Conservation (phyloP, 2,113 vertebrate species). For the Acanthochromis polyacanthus region DNA sequence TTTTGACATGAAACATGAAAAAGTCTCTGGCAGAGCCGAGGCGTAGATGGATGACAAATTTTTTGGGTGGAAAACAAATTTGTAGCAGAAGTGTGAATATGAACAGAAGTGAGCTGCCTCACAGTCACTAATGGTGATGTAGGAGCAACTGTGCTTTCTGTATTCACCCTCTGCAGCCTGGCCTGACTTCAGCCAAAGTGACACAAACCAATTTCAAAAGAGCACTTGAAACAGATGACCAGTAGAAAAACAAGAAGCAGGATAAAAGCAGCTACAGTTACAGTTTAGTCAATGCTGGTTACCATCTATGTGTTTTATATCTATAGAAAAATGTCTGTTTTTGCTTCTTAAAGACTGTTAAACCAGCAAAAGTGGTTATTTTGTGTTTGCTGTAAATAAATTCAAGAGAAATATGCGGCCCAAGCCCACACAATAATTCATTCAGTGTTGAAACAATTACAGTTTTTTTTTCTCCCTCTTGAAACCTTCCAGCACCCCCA, state of each 20-base stretch:
- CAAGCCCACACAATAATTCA: slow-evolving; percentile 40
- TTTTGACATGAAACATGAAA: neutral
- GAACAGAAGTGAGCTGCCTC: slow-evolving; percentile 49
- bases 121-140: slow-evolving; percentile 44
- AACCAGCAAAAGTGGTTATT: slow-evolving; percentile 3
- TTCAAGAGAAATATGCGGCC: slow-evolving; percentile 10
- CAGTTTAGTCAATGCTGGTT: slow-evolving; percentile 6
- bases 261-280: slow-evolving; percentile 12
- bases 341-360: slow-evolving; percentile 10
- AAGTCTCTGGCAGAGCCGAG: neutral
- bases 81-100: slow-evolving; percentile 43
- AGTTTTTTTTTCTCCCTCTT: slow-evolving; percentile 26
- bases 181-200: slow-evolving; percentile 31
- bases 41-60: slow-evolving; percentile 5
- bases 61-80: slow-evolving; percentile 30
- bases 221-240: slow-evolving; percentile 21
- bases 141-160: slow-evolving; percentile 39
- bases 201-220: slow-evolving; percentile 37
- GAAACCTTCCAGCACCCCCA: slow-evolving; percentile 49
- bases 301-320: neutral
- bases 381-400: slow-evolving; percentile 42
- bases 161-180: slow-evolving; percentile 32
- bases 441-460: slow-evolving; percentile 42
- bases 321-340: neutral
- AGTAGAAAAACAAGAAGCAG: slow-evolving; percentile 18